Evolutionary conservation across 2,797 vertebrate species (phyloP).

Genomic region (Aphelocoma californica): DNA sequence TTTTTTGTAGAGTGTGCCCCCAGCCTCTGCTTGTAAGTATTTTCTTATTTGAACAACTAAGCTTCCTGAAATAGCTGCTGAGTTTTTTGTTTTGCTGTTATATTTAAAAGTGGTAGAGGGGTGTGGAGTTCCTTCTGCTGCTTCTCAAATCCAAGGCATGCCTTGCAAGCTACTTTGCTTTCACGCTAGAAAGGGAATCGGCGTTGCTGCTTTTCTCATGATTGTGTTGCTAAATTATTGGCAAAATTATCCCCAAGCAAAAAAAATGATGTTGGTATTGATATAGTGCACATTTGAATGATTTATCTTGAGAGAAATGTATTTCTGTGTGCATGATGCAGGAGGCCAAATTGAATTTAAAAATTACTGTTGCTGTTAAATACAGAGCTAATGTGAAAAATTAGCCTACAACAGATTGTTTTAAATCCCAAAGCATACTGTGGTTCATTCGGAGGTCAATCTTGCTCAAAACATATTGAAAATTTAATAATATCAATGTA

Average conservation of each 20-base stretch:
- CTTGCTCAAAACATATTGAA: neutral
- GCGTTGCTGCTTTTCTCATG: neutral
- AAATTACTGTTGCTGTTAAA: conserved; percentile 3
- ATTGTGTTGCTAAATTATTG: neutral
- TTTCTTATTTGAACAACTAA: conserved; percentile 57
- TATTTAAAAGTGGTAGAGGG: conserved; percentile 52
- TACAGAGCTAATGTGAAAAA: conserved; percentile 23
- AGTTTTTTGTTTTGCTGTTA: conserved; percentile 30
- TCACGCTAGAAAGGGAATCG: neutral
- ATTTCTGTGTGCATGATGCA: neutral
- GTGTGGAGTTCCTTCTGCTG: conserved; percentile 59
- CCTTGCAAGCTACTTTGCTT: conserved; percentile 24
- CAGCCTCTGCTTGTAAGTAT: conserved; percentile 46
- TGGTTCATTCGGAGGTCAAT: neutral
- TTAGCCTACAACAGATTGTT: neutral
- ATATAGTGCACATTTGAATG: neutral
- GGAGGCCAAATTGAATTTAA: conserved; percentile 9
- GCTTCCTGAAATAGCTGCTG: conserved; percentile 63
- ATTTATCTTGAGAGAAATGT: neutral
- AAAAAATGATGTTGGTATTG: neutral
- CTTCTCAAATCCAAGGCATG: conserved; percentile 52
- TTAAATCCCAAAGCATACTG: neutral
- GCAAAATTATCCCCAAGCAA: neutral
- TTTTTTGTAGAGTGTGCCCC: conserved; percentile 39
- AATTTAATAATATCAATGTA: neutral